Evolutionary conservation across 92 coral and sea anemone genomes (phyloP).

Genomic region (Zoanthus sociatus): DNA sequence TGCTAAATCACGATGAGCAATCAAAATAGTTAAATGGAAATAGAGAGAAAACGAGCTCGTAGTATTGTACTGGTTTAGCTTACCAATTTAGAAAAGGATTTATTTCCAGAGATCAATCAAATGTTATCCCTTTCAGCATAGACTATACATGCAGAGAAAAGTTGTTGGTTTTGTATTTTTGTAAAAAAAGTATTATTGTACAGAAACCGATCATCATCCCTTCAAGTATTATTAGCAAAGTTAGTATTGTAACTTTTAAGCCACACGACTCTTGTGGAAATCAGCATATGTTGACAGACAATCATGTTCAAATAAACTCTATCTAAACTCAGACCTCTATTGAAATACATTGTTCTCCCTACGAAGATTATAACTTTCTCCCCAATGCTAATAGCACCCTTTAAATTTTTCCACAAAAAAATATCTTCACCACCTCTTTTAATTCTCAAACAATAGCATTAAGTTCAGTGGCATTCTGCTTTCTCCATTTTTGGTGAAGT

Average conservation of each 20-base stretch:
- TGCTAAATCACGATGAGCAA: neutral
- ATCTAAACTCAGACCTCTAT: neutral
- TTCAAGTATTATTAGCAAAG: too few relatives aligned
- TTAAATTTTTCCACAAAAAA: neutral
- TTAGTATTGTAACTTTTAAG: too few relatives aligned
- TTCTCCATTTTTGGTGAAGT: conserved; percentile 31
- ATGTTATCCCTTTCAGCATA: neutral
- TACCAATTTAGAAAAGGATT: neutral
- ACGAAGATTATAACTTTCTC: neutral
- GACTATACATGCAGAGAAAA: too few relatives aligned
- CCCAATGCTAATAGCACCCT: neutral
- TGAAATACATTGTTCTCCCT: neutral
- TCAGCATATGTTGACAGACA: too few relatives aligned
- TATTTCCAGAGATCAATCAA: conserved; percentile 8
- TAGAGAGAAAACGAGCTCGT: neutral
- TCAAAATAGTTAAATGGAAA: neutral
- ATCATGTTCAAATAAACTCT: too few relatives aligned
- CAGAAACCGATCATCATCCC: neutral
- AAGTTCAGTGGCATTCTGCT: neutral
- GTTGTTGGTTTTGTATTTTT: neutral
- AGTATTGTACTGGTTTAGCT: neutral
- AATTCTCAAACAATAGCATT: neutral
- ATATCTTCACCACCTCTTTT: neutral
- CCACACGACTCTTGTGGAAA: too few relatives aligned
- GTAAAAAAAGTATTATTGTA: neutral